Evolutionary conservation across 2,113 vertebrate genomes (phyloP).

Genomic region (Etheostoma spectabile): DNA sequence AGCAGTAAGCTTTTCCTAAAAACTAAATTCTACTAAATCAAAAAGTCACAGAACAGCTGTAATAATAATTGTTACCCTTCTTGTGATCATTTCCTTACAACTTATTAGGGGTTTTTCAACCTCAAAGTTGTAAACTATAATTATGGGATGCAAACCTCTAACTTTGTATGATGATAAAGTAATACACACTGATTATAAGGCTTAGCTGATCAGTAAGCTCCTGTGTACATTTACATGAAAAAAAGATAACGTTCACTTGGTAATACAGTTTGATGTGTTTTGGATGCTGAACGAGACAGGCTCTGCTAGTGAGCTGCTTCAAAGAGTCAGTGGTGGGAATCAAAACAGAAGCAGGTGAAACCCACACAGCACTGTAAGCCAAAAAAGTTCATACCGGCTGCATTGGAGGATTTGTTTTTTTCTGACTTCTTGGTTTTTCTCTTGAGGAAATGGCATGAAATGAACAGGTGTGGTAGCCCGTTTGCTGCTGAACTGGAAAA

Average conservation of each 20-base stretch:
- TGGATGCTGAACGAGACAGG: constrained; percentile 29
- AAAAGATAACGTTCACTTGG: neutral
- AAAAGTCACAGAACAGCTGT: too few relatives aligned
- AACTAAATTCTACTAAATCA: too few relatives aligned
- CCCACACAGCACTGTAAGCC: constrained; percentile 46
- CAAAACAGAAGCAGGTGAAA: constrained; percentile 42
- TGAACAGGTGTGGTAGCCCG: neutral
- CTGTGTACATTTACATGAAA: neutral
- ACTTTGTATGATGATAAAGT: neutral
- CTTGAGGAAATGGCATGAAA: constrained; percentile 3
- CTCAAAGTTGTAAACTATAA: neutral
- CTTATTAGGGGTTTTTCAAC: neutral
- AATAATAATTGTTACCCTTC: neutral
- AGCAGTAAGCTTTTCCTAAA: too few relatives aligned
- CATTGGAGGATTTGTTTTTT: constrained; percentile 20
- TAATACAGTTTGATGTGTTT: constrained; percentile 23
- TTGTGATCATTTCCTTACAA: neutral
- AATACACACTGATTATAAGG: neutral
- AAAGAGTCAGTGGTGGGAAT: constrained; percentile 52
- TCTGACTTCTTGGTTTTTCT: constrained; percentile 1
- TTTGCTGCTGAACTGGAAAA: neutral
- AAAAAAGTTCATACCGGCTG: constrained; percentile 8
- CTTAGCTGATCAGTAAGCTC: neutral
- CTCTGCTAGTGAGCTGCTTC: constrained; percentile 46
- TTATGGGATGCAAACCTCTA: neutral